A percentile compares a stretch with the other conserved stretches of the same genome.
Evolutionary conservation across 2,888 invertebrate genomes (phyloP).

Genomic region (Tricholauxania praeusta): DNA sequence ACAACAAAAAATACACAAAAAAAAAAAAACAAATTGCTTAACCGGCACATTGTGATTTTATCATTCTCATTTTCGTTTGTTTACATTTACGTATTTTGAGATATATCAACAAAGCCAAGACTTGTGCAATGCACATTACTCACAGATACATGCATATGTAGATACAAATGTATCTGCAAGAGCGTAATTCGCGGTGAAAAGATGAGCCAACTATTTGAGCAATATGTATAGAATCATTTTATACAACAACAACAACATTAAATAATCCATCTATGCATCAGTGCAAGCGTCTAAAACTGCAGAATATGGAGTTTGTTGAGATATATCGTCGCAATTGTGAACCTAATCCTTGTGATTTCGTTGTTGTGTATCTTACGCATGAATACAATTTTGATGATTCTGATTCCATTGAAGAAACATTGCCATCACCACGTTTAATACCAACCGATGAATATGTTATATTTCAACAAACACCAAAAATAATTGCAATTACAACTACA

Average conservation of each 20-base stretch:
- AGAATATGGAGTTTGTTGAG: constrained; percentile 55
- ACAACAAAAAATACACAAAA: not conserved
- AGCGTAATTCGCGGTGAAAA: not conserved
- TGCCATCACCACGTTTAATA: not conserved
- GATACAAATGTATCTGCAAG: not conserved
- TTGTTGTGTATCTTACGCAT: constrained; percentile 52
- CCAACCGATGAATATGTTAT: constrained; percentile 45
- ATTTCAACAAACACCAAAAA: constrained; percentile 48
- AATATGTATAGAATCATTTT: not conserved
- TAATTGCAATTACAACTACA: constrained; percentile 12
- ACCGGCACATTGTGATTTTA: not conserved
- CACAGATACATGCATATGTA: not conserved
- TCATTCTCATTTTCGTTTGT: not conserved
- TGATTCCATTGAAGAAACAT: constrained; percentile 17
- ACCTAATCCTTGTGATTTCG: constrained; percentile 48
- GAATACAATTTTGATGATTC: constrained; percentile 27
- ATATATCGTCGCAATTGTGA: constrained; percentile 55
- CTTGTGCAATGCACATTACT: not conserved
- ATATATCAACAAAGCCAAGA: not conserved
- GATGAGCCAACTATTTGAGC: not conserved
- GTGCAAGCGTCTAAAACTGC: not conserved
- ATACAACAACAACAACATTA: not conserved
- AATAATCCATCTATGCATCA: not conserved
- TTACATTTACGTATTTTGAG: not conserved
- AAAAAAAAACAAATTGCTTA: not conserved